A percentile compares a stretch with the other conserved stretches of the same genome.
Evolutionary conservation across 2,113 vertebrate genomes (phyloP).

Genomic region (Epinephelus lanceolatus): DNA sequence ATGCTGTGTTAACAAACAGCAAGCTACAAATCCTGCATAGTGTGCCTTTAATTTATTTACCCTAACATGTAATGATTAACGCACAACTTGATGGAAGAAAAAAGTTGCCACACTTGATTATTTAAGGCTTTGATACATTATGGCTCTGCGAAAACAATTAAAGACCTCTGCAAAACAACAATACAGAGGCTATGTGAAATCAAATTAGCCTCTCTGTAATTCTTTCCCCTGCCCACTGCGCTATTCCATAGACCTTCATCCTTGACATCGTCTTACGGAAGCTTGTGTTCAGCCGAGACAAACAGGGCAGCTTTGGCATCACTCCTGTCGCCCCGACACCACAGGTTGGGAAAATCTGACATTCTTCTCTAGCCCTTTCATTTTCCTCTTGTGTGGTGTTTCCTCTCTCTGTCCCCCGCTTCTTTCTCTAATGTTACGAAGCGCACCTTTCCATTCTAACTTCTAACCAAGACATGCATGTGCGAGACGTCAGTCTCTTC

Average conservation of each 20-base stretch:
- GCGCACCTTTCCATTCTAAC: constrained; percentile 52
- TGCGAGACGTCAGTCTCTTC: constrained; percentile 46
- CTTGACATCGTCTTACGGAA: constrained; percentile 99
- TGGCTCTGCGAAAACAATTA: constrained; percentile 44
- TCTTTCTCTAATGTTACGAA: constrained; percentile 34
- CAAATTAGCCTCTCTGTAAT: constrained; percentile 88
- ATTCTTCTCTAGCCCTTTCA: constrained; percentile 69
- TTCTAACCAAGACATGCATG: constrained; percentile 73
- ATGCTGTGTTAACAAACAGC: no score
- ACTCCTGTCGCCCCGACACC: constrained; percentile 88
- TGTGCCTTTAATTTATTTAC: no score
- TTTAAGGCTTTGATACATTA: constrained; percentile 26
- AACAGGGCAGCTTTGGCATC: constrained; percentile 92
- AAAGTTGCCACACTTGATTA: constrained; percentile 19
- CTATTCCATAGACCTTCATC: constrained; percentile 96
- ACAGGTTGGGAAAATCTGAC: constrained; percentile 93
- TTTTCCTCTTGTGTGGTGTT: constrained; percentile 64
- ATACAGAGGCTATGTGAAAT: constrained; percentile 68
- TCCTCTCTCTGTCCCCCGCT: constrained; percentile 45
- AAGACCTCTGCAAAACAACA: constrained; percentile 32
- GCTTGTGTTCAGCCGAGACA: constrained; percentile 98
- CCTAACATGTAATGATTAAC: constrained; percentile 45
- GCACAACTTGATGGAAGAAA: constrained; percentile 36
- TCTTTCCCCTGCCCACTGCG: constrained; percentile 88
- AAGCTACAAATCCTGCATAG: no score